Conservation (phyloP, 2,113 vertebrate genomes). For the Ornithorhynchus anatinus region DNA sequence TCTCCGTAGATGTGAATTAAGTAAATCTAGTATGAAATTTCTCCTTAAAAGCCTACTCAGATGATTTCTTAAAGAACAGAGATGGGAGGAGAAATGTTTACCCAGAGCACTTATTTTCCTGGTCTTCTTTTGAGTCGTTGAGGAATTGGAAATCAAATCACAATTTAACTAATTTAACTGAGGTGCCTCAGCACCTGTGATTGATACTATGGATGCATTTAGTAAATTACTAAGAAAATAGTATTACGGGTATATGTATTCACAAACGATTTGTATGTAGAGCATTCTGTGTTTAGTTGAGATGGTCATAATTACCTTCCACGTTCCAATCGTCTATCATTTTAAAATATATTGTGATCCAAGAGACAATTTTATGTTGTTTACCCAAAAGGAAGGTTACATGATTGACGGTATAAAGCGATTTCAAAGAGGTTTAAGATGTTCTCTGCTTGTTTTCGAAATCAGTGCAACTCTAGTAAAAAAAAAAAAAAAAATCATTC, state of each 20-base stretch:
- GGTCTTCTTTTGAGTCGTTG: conserved; percentile 28
- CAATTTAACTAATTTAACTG: conserved; percentile 22
- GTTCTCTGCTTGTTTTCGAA: neutral
- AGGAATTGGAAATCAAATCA: conserved; percentile 38
- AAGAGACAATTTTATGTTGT: neutral
- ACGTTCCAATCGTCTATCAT: neutral
- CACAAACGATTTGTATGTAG: conserved; percentile 11
- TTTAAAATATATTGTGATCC: neutral
- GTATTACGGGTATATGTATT: too few relatives aligned
- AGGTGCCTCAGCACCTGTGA: conserved; percentile 37
- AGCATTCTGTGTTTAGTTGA: too few relatives aligned
- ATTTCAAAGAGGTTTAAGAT: conserved; percentile 17
- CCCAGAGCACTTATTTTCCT: conserved; percentile 6
- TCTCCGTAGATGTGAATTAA: conserved; percentile 24
- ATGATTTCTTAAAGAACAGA: conserved; percentile 22
- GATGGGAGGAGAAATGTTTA: conserved; percentile 30
- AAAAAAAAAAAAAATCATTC: neutral
- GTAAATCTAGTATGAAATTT: conserved; percentile 12
- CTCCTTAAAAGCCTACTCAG: conserved; percentile 15
- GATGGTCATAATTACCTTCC: too few relatives aligned
- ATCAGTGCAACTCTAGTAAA: conserved; percentile 18
- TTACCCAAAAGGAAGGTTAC: conserved; percentile 22
- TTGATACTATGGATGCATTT: conserved; percentile 14
- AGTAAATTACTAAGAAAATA: conserved; percentile 2
- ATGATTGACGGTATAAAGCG: neutral